phyloP scores from a whole-genome alignment of 2,113 vertebrate genomes.

The Aythya baeri region DNA sequence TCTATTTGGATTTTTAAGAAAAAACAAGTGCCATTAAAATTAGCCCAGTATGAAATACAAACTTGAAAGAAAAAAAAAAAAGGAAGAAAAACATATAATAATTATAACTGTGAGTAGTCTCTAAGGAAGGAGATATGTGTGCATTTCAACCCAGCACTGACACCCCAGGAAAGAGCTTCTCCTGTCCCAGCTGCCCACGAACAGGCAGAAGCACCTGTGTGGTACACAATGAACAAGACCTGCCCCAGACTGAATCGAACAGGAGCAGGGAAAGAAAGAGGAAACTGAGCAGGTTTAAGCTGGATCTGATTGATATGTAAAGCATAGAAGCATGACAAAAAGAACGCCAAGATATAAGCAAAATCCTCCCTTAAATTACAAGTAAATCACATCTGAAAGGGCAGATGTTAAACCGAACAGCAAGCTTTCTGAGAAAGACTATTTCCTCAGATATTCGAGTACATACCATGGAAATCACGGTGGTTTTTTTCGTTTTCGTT shows the following conservation, averaged over 20 bases:
- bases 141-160: accelerated
- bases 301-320: not conserved
- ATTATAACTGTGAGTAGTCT: accelerated
- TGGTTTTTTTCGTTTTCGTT: not conserved
- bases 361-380: not conserved
- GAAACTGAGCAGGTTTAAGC: not conserved
- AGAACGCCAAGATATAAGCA: not conserved
- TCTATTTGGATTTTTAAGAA: too few species aligned
- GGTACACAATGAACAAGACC: not conserved
- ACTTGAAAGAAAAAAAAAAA: not conserved
- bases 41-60: not conserved
- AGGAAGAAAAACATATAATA: not conserved
- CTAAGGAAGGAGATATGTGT: not conserved
- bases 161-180: not conserved
- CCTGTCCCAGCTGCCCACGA: not conserved
- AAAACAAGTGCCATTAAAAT: not conserved
- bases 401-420: not conserved
- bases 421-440: not conserved
- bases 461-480: not conserved
- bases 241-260: not conserved
- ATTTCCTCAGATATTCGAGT: not conserved
- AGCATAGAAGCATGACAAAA: not conserved
- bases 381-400: not conserved
- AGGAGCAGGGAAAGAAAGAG: not conserved
- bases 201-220: not conserved